Evolutionary conservation across 2,113 vertebrate species (phyloP), one percentile per base, ranked within the genome.

Genomic region (Nesogale talazaci): DNA sequence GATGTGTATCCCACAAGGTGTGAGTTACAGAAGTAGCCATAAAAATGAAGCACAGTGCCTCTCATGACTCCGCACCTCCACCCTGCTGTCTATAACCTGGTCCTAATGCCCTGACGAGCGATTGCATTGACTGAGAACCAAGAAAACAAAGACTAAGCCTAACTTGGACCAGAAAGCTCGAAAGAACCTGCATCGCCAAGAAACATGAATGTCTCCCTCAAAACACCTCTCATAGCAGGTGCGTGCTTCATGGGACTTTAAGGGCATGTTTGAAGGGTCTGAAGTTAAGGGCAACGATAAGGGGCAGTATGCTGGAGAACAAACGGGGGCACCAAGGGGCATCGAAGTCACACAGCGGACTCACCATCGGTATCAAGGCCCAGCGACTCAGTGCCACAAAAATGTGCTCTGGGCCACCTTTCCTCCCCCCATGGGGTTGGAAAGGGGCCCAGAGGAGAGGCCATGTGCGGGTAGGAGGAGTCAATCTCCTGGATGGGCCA

Each of bases 101-200:
- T 61, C 75, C 70, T 61, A 88, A 89, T 76, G 77, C 61, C 83
- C n/a, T 25, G n/a, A n/a, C n/a, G 52, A 27, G 52, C 89, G 85
- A 36, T 9, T 36, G 86, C 83, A 87, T 78, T 61, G 29, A 72
- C 19, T 0, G 75, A 40, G 69, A 78, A 8, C 65, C 34, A 40
- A 22, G 38, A 94, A 25, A 85, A 72, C n/a, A 34, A 83, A 6
- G 42, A 27, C 6, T 29, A 2, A 9, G n/a, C 5, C 31, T 70
- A 29, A 29, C 9, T 7, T 52, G 57, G 14, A 65, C 4, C n/a
- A 83, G 61, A 81, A 90, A 91, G 59, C 22, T 27, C 2, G 42
- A 65, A 81, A n/a, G 52, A 29, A 19, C 14, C 52, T 59, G 17
- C 52, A 23, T 65, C 22, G 40, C 27, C 74, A 59, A 70, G 52